phyloP scores from a whole-genome alignment of 2,113 vertebrate species.

The Sinocyclocheilus anshuiensis region DNA sequence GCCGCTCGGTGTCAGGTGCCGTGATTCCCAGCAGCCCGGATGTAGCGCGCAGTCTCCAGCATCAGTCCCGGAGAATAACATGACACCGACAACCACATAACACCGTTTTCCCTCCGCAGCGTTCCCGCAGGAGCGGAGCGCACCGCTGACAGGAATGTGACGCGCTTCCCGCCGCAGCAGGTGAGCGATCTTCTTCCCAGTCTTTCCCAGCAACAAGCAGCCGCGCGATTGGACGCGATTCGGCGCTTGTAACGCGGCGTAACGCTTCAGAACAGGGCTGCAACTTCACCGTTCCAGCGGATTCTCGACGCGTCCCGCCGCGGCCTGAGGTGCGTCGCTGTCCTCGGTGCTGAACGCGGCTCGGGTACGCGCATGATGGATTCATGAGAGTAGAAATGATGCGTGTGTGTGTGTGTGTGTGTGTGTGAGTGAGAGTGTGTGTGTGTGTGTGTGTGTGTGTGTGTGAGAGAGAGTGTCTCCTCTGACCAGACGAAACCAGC shows the following conservation, averaged over 20 bases:
- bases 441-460: no score
- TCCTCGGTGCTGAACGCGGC: conserved; percentile 24
- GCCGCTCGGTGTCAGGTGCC: conserved; percentile 19
- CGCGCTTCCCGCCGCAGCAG: conserved; percentile 45
- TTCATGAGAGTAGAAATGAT: not conserved
- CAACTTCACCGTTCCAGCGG: not conserved
- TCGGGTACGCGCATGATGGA: not conserved
- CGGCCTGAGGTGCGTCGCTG: not conserved
- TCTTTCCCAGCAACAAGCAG: conserved; percentile 35
- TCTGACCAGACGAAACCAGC: no score
- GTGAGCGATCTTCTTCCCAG: conserved; percentile 43
- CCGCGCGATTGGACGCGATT: conserved; percentile 38
- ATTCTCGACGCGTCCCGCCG: not conserved
- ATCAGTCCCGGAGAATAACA: conserved; percentile 54
- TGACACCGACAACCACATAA: conserved; percentile 58
- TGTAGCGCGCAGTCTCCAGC: conserved; percentile 54
- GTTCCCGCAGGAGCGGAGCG: conserved; percentile 11
- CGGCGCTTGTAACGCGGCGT: conserved; percentile 13
- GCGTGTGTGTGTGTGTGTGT: not conserved
- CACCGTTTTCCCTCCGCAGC: conserved; percentile 21
- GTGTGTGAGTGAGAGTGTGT: no score
- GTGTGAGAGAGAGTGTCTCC: no score
- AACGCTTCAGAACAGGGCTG: conserved; percentile 30
- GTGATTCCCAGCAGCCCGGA: conserved; percentile 60
- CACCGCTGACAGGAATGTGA: conserved; percentile 54